phyloP scores from a whole-genome alignment of 2,797 vertebrate genomes.

The Crossoptilon crossoptilon region DNA sequence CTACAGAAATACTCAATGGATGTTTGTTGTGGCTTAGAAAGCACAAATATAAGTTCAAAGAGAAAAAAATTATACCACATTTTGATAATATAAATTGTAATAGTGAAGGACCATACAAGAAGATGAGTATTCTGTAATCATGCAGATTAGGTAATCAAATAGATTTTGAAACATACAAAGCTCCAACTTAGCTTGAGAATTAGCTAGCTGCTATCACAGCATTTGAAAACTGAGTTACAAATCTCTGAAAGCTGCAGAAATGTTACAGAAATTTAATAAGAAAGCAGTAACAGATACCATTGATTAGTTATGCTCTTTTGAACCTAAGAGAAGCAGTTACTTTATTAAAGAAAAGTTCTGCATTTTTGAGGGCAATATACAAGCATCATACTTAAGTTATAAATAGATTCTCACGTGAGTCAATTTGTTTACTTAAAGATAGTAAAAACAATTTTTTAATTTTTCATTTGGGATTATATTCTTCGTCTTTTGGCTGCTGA shows the following conservation, averaged over 20 bases:
- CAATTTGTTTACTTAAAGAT: background rate
- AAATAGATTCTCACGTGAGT: rapidly evolving
- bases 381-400: background rate
- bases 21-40: conserved; percentile 35
- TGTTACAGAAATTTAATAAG: background rate
- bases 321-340: background rate
- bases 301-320: background rate
- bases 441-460: background rate
- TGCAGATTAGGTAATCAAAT: background rate
- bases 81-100: background rate
- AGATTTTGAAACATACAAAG: background rate
- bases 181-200: conserved; percentile 14
- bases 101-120: background rate
- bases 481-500: background rate
- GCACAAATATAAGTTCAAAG: background rate
- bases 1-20: background rate
- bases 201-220: background rate
- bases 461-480: conserved; percentile 28
- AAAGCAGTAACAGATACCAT: background rate
- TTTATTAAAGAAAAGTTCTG: background rate
- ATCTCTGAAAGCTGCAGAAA: background rate
- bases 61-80: background rate
- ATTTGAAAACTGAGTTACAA: background rate
- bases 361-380: background rate
- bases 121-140: background rate